phyloP scores from a whole-genome alignment of 2,888 invertebrate genomes.

The Lasioglossum villosulum region DNA sequence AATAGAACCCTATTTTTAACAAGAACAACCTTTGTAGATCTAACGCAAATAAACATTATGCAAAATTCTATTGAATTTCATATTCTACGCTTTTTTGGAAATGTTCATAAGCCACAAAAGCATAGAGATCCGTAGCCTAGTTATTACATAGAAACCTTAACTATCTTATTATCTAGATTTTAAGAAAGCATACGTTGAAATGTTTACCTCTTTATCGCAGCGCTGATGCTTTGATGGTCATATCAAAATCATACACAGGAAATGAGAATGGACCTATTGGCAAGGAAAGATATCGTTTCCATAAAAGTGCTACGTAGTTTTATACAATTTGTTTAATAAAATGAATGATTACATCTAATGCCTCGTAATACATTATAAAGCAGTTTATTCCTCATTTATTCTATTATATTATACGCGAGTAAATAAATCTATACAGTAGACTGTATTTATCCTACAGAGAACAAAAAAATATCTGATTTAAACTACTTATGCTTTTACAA shows the following conservation, averaged over 20 bases:
- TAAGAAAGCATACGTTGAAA: not conserved
- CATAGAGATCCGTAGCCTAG: too few relatives aligned
- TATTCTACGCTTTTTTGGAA: too few relatives aligned
- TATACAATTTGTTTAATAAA: not conserved
- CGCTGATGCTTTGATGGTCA: constrained; percentile 41
- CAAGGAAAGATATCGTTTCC: constrained; percentile 47
- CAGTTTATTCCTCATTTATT: constrained; percentile 7
- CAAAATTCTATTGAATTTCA: too few relatives aligned
- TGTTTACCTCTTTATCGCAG: constrained; percentile 52
- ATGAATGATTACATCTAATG: not conserved
- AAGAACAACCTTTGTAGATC: too few relatives aligned
- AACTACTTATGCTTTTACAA: constrained; percentile 23
- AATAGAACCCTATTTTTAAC: too few relatives aligned
- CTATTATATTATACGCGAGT: not conserved
- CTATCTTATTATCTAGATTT: not conserved
- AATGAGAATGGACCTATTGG: constrained; percentile 50
- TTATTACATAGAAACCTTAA: not conserved
- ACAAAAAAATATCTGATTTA: not conserved
- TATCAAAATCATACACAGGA: constrained; percentile 53
- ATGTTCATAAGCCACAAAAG: too few relatives aligned
- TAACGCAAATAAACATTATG: too few relatives aligned
- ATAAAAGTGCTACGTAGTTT: not conserved
- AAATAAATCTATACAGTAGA: not conserved
- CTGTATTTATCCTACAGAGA: not conserved
- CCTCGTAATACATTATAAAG: not conserved